Evolutionary conservation across 2,797 vertebrate species (phyloP), one percentile per base, ranked within the genome.

Genomic region (Serranus cabrilla): DNA sequence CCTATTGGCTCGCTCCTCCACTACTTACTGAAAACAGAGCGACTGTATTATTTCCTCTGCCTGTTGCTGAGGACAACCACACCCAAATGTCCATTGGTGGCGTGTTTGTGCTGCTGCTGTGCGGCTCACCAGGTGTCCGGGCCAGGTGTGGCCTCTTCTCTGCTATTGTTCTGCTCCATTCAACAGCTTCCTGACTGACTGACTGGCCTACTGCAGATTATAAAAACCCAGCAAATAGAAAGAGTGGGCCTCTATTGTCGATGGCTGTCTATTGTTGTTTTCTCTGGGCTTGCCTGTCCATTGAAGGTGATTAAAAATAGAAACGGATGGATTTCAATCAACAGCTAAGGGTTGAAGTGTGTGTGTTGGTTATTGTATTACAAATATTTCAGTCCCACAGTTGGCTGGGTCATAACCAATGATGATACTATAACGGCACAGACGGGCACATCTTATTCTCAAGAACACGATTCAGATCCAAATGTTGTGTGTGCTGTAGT

Each of bases 81-180:
- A 82, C 27, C 14, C 58, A 66, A 74, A 66, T 58, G 66, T 78
- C 59, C 71, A 66, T 60, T 72, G 55, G 76, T 78, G 70, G 49
- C 8, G 40, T 91, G 82, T 86, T 78, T 86, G 84, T 83, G 87
- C 58, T 74, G 46, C 71, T 51, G 59, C 78, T 71, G 74, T 76
- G 63, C 72, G 47, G 74, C 85, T 86, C 89, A 79, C 87, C 92
- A 90, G 90, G 91, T 93, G 93, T 82, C 63, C 55, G 1, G 78
- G 74, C 84, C 93, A 93, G 92, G 91, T 92, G 91, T 86, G 86
- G 87, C 81, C 83, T 88, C 84, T 75, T 76, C 68, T 23, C 84
- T 68, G 43, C 85, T 82, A 81, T 91, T 91, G 91, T 91, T 87
- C 78, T 17, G 55, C 76, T 87, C 82, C 71, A 84, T 90, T 92